These are phyloP conservation scores for Trissolcus basalis DNA, from an alignment of 1,140 invertebrate species.

Conservation along the genomic window DNA sequence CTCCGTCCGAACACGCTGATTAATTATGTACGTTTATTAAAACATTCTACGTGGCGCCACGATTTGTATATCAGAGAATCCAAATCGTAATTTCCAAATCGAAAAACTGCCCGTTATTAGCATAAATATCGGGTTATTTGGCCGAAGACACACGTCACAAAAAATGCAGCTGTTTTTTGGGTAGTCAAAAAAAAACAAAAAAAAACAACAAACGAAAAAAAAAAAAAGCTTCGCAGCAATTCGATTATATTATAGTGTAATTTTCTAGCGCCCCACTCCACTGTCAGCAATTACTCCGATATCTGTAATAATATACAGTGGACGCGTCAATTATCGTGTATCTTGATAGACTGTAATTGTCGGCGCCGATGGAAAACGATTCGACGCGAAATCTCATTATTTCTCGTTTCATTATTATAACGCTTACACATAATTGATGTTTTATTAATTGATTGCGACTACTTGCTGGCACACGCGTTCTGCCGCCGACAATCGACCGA, in stretches of 20 bases:
- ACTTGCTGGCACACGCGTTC: not conserved
- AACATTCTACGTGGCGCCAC: slow-evolving; percentile 38
- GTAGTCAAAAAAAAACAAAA: not conserved
- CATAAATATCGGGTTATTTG: slow-evolving; percentile 1
- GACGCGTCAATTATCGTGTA: slow-evolving; percentile 52
- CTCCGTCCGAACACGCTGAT: slow-evolving; percentile 57
- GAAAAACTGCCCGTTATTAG: not conserved
- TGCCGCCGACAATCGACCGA: too few relatives aligned
- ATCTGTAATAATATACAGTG: slow-evolving; percentile 49
- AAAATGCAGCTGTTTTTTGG: too few relatives aligned
- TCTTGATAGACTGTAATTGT: slow-evolving; percentile 53
- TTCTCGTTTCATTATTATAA: slow-evolving; percentile 17
- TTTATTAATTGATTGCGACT: slow-evolving; percentile 28
- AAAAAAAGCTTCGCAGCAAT: slow-evolving; percentile 4
- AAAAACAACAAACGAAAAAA: not conserved
- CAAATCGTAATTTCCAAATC: not conserved
- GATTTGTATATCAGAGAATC: not conserved
- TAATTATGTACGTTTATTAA: slow-evolving; percentile 60
- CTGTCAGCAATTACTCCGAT: slow-evolving; percentile 42
- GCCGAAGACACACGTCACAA: not conserved
- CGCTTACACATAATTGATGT: slow-evolving; percentile 34
- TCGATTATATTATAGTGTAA: slow-evolving; percentile 40
- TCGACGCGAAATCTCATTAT: slow-evolving; percentile 25
- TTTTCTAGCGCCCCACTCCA: slow-evolving; percentile 31
- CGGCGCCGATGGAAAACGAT: slow-evolving; percentile 34